Conservation (phyloP, 2,888 invertebrate genomes). For the Phortica magna region DNA sequence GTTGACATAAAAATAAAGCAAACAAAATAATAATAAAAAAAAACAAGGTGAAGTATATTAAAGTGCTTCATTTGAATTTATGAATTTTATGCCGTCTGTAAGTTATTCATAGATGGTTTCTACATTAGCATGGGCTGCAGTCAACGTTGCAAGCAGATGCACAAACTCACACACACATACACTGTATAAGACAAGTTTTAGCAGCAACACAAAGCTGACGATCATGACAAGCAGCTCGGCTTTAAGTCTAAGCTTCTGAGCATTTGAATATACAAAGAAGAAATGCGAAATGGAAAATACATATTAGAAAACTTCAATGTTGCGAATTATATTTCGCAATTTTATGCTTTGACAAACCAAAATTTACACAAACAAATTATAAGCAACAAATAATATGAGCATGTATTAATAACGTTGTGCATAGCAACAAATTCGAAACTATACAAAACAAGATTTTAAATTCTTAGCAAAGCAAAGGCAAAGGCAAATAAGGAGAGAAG, state of each 20-base stretch:
- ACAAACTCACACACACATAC: not conserved
- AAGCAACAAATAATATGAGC: no score
- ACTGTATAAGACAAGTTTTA: not conserved
- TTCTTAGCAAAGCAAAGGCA: not conserved
- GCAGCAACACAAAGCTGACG: not conserved
- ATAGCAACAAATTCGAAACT: no score
- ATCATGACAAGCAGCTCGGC: no score
- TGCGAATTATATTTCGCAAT: no score
- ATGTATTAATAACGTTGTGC: no score
- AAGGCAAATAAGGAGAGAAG: not conserved
- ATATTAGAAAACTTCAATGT: no score
- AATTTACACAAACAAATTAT: no score
- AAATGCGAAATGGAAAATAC: no score
- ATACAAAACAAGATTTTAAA: not conserved
- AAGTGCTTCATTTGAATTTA: constrained; percentile 70
- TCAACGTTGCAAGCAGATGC: not conserved
- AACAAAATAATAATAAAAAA: not conserved
- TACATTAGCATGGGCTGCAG: constrained; percentile 29
- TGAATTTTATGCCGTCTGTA: constrained; percentile 52
- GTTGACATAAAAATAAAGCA: not conserved
- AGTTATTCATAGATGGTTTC: constrained; percentile 48
- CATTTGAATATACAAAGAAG: no score
- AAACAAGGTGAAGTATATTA: constrained; percentile 24
- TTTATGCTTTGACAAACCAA: no score
- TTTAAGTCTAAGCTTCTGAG: no score